Evolutionary conservation across 1,140 invertebrate genomes (phyloP), one percentile per base, ranked within the genome.

Genomic region (Maconellicoccus hirsutus): DNA sequence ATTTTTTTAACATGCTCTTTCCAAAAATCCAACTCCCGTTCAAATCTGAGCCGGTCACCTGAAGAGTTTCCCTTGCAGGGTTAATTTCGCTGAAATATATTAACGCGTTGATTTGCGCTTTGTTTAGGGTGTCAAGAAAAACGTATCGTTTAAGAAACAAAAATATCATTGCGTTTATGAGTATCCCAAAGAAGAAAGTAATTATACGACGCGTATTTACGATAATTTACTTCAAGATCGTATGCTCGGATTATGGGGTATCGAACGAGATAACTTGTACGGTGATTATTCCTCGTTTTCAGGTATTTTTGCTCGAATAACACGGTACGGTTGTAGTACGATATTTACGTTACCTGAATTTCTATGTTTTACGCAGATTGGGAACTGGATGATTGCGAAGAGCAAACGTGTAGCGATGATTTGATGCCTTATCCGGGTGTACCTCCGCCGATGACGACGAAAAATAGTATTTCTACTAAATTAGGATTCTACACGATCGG

Each of bases 111-210:
- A 52, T 52, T 52, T 52, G 2, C 42, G 42, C 6, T 8, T 16
- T 52, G 42, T 16, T 33, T 74, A 84, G 82, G 80, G 81, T 75
- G 78, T 79, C 73, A 84, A 84, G 76, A 85, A 84, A 74, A 81
- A 82, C 74, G 89, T 92, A 29, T 87, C 86, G 78, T 92, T 91
- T 81, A 90, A 92, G 77, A 87, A 88, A 74, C 88, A 91, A 79
- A 87, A 87, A 76, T 89, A 90, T 78, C 88, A 90, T 77, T 89
- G 87, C 76, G 87, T 91, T 42, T 92, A 90, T 77, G 88, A 91
- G 77, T 91, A 92, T 79, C 89, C 89, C 25, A 84, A 87, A 74
- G 89, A 90, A 78, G 81, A 80, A 39, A 70, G 4, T 1, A 33
- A 42, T 16, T 38, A 63, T 25, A 1, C 38, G 7, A 16, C 8